Conservation (phyloP, 1,140 invertebrate species). For the Drosophila pseudoobscura region DNA sequence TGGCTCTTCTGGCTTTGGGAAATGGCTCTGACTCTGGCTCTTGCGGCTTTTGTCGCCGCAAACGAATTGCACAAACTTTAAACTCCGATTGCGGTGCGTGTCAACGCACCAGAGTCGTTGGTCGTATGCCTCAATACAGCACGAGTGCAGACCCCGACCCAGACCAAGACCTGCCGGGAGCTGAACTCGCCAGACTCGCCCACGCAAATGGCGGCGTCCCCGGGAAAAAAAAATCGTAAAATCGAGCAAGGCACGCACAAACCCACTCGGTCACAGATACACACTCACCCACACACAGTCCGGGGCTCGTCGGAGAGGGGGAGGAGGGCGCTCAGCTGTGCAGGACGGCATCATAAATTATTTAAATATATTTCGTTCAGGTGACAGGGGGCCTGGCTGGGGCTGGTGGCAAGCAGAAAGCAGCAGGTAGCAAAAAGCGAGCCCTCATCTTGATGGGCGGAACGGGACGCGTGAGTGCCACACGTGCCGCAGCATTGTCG, state of each 20-base stretch:
- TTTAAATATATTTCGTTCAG: conserved; percentile 67
- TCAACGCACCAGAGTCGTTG: not conserved
- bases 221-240: conserved; percentile 34
- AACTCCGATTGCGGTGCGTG: conserved; percentile 10
- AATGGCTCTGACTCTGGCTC: conserved; percentile 8
- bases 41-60: not conserved
- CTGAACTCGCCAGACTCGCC: conserved; percentile 61
- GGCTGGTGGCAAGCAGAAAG: conserved; percentile 18
- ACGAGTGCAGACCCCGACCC: not conserved
- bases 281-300: conserved; percentile 8
- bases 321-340: conserved; percentile 55
- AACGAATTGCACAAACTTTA: conserved; percentile 49
- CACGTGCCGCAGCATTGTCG: conserved; percentile 54
- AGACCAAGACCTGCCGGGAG: not conserved
- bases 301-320: not conserved
- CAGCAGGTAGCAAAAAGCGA: conserved; percentile 51
- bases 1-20: conserved; percentile 10
- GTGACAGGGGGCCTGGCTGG: conserved; percentile 36
- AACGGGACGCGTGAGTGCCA: conserved; percentile 48
- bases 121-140: too few species aligned
- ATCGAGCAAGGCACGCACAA: conserved; percentile 14
- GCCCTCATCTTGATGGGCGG: conserved; percentile 36
- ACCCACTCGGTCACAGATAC: not conserved
- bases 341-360: conserved; percentile 71
- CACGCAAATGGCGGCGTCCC: conserved; percentile 55